Base-by-base conservation (phyloP, 2,797 vertebrate genomes). In the Cuniculus paca region DNA sequence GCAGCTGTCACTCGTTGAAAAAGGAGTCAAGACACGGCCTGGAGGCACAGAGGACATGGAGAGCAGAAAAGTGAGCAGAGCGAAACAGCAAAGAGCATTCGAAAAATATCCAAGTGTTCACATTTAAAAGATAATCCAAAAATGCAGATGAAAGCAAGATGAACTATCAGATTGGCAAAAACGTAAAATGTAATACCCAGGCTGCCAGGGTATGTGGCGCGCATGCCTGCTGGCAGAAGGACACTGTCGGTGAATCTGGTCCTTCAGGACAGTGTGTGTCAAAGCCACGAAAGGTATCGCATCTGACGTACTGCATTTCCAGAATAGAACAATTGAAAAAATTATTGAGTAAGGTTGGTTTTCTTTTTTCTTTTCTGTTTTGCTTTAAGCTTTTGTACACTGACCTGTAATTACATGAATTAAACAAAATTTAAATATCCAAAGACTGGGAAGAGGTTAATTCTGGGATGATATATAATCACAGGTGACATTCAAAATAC, bases 21-120 rank as follows among this genome's bases (percentile, higher is more conserved):
- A 94, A 63, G 56, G 48, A 93, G 39, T 34, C 39, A 88, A 87
- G 78, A 42, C 22, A 85, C 78, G 65, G 72, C 60, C 83, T 78
- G 60, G 85, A 88, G 95, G 90, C 65, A 63, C 1, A 13, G 56
- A 74, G 17, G 54, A 97, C 90, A 75, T 14, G 28, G 28, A 68
- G 54, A 93, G 34, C 94, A 95, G 86, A 95, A 61, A 92, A 93
- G 22, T 80, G 82, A 94, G 72, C 88, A 93, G 81, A 60, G 81
- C 52, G 88, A 95, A 92, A 78, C 14, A n/a, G 58, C 75, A 95
- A 84, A 81, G n/a, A 20, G 68, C n/a, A 74, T 34, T 34, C 65
- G 77, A 82, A 95, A 94, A 86, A 28, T 34, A 31, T 24, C 81
- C 54, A 39, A 83, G 68, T 61, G 39, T 36, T 96, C 87, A 88